Evolutionary conservation across 1,140 invertebrate genomes (phyloP).

Genomic region (Scaptodrosophila lebanonensis): DNA sequence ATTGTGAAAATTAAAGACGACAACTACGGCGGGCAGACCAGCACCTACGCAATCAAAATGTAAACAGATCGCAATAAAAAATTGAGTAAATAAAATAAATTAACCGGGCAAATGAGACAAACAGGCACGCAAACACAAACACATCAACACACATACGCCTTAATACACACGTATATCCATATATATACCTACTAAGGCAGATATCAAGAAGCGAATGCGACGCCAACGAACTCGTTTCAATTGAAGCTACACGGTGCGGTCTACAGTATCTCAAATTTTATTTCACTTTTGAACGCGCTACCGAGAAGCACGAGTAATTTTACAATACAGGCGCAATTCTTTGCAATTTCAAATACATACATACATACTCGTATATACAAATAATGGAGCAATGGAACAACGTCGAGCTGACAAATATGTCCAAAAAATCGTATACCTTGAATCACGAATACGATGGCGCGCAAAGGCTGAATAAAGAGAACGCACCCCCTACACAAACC

Average conservation of each 20-base stretch:
- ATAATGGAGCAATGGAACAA: slow-evolving; percentile 76
- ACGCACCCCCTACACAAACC: background rate
- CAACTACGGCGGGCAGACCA: slow-evolving; percentile 1
- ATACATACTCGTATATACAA: background rate
- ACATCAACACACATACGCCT: background rate
- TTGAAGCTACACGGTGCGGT: slow-evolving; percentile 43
- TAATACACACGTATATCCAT: slow-evolving; percentile 49
- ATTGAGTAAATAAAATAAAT: slow-evolving; percentile 59
- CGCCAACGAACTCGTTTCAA: slow-evolving; percentile 63
- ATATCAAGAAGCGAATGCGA: background rate
- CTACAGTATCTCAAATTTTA: slow-evolving; percentile 47
- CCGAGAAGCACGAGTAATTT: too few species aligned
- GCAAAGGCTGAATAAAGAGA: slow-evolving; percentile 44
- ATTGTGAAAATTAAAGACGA: slow-evolving; percentile 7
- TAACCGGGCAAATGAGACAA: slow-evolving; percentile 35
- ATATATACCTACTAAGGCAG: slow-evolving; percentile 2
- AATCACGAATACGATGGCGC: slow-evolving; percentile 66
- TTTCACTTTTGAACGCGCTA: slow-evolving; percentile 45
- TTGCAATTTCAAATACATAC: background rate
- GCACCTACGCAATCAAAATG: slow-evolving; percentile 51
- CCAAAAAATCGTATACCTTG: slow-evolving; percentile 69
- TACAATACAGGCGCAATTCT: background rate
- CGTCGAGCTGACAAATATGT: slow-evolving; percentile 68
- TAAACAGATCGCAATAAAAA: slow-evolving; percentile 57
- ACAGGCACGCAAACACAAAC: slow-evolving; percentile 13